phyloP scores from a whole-genome alignment of 2,113 vertebrate genomes.

The Hyperopisus bebe region DNA sequence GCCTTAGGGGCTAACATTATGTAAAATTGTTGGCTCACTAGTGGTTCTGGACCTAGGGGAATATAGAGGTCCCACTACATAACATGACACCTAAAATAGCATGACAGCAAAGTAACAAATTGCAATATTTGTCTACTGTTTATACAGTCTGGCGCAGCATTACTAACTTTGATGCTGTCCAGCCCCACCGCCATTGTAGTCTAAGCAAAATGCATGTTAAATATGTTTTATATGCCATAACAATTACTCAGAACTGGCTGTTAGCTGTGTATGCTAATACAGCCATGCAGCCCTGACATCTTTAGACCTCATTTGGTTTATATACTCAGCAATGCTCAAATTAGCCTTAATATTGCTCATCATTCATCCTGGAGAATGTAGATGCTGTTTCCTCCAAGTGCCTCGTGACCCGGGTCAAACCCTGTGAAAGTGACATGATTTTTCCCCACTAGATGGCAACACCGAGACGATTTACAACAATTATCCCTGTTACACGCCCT shows the following conservation, averaged over 20 bases:
- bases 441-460: conserved; percentile 10
- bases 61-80: background rate
- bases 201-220: background rate
- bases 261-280: background rate
- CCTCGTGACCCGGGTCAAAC: background rate
- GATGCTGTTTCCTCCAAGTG: background rate
- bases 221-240: background rate
- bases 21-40: background rate
- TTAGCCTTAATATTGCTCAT: background rate
- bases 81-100: background rate
- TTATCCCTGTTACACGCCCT: background rate
- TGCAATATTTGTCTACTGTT: background rate
- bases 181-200: background rate
- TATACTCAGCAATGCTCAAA: background rate
- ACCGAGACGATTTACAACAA: background rate
- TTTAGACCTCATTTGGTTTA: background rate
- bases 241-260: background rate
- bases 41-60: background rate
- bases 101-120: background rate
- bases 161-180: background rate
- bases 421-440: background rate
- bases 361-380: background rate
- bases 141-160: background rate
- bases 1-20: background rate
- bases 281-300: background rate